Evolutionary conservation across 2,797 vertebrate species (phyloP).

Genomic region (Synanceia verrucosa): DNA sequence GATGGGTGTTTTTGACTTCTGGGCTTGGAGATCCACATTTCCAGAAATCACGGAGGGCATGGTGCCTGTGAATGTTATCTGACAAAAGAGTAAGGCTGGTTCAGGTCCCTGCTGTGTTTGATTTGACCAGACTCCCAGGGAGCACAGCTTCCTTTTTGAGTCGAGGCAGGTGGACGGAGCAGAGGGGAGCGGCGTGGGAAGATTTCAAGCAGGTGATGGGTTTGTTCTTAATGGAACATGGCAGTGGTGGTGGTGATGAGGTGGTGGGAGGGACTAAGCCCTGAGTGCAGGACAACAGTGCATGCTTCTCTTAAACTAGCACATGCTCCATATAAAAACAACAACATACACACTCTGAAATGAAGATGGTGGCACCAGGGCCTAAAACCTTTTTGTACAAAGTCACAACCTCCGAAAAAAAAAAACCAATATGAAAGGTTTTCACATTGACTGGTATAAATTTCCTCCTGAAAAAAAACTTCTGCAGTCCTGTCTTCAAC

Average conservation of each 20-base stretch:
- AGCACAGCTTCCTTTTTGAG: constrained; percentile 53
- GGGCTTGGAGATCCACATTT: constrained; percentile 68
- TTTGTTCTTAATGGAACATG: constrained; percentile 50
- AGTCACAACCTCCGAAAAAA: constrained; percentile 52
- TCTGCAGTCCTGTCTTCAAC: constrained; percentile 19
- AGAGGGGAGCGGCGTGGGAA: constrained; percentile 51
- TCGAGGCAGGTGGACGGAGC: constrained; percentile 61
- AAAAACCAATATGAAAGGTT: constrained; percentile 57
- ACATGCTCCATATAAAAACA: constrained; percentile 65
- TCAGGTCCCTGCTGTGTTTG: constrained; percentile 68
- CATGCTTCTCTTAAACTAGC: constrained; percentile 75
- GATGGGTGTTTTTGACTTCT: constrained; percentile 72
- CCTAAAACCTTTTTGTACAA: constrained; percentile 56
- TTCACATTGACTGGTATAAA: constrained; percentile 70
- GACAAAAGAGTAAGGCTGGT: constrained; percentile 71
- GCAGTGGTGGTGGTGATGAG: constrained; percentile 26
- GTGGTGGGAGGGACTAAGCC: constrained; percentile 57
- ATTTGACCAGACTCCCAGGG: constrained; percentile 40
- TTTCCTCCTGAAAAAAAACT: constrained; percentile 52
- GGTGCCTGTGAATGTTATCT: constrained; percentile 49
- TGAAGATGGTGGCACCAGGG: constrained; percentile 43
- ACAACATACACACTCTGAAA: constrained; percentile 24
- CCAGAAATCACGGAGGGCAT: constrained; percentile 55
- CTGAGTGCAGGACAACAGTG: constrained; percentile 75
- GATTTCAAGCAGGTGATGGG: constrained; percentile 35